These are phyloP conservation scores for Acinonyx jubatus DNA, from an alignment of 2,113 vertebrate genomes.

Conservation along the genomic window DNA sequence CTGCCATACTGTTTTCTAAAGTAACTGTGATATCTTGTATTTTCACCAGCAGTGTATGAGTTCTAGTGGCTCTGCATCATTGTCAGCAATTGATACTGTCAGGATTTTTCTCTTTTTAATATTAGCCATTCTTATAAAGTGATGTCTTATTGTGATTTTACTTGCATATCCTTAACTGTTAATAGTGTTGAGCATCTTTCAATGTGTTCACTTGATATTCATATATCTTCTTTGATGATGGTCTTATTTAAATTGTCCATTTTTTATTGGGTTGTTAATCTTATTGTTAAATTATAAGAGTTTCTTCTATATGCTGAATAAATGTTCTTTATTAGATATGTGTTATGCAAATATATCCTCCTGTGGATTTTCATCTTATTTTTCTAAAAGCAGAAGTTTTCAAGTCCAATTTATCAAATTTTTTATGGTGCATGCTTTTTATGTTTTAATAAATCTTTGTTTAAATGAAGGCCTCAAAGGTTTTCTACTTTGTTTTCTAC, in stretches of 20 bases:
- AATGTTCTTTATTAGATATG: background rate
- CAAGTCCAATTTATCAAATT: background rate
- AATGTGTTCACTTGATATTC: background rate
- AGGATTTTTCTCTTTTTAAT: background rate
- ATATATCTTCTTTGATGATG: background rate
- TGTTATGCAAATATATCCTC: conserved; percentile 5
- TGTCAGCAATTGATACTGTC: background rate
- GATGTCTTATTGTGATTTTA: background rate
- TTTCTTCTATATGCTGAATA: background rate
- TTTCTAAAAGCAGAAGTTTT: conserved; percentile 14
- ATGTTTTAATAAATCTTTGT: conserved; percentile 30
- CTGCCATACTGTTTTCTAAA: conserved; percentile 7
- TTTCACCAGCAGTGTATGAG: background rate
- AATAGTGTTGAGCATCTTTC: background rate
- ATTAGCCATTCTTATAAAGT: conserved; percentile 9
- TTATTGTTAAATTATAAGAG: conserved; percentile 22
- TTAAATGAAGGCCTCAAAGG: background rate
- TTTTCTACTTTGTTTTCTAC: conserved; percentile 16
- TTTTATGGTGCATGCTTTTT: background rate
- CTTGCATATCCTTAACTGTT: background rate
- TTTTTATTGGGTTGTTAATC: conserved; percentile 23
- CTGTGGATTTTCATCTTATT: background rate
- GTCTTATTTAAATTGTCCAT: background rate
- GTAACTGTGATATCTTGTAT: background rate
- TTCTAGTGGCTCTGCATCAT: background rate